phyloP scores from a whole-genome alignment of 2,888 invertebrate species.

The Megastigmus dorsalis region DNA sequence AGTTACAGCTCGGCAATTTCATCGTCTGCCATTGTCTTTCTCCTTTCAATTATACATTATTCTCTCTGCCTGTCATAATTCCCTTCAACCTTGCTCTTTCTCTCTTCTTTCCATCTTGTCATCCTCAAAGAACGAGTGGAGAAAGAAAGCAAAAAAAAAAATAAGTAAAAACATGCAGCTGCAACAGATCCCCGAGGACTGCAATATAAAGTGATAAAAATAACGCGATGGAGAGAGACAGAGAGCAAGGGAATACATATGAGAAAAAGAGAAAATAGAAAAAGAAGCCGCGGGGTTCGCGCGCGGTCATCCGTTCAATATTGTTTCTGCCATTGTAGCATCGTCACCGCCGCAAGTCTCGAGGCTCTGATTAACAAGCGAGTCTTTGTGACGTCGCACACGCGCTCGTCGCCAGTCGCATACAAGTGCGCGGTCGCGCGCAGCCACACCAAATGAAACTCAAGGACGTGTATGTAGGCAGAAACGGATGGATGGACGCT shows the following conservation, averaged over 20 bases:
- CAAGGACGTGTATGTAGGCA: too few relatives aligned
- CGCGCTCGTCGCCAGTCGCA: conserved; percentile 6
- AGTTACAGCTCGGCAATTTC: conserved; percentile 18
- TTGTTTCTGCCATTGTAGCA: conserved; percentile 31
- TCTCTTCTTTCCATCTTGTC: not conserved
- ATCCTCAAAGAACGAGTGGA: not conserved
- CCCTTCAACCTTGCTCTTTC: not conserved
- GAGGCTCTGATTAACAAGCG: conserved; percentile 37
- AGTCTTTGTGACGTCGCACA: conserved; percentile 20
- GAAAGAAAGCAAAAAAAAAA: too few relatives aligned
- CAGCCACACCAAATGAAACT: conserved; percentile 29
- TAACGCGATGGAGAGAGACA: not conserved
- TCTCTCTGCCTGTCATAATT: conserved; percentile 1
- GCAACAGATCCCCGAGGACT: not conserved
- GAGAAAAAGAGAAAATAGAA: not conserved
- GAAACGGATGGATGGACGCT: not conserved
- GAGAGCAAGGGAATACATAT: not conserved
- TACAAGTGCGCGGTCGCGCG: not conserved
- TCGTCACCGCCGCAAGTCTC: conserved; percentile 1
- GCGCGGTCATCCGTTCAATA: conserved; percentile 34
- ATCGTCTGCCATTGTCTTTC: conserved; percentile 2
- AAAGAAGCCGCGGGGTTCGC: conserved; percentile 1
- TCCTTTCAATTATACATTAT: conserved; percentile 33
- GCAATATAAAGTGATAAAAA: conserved; percentile 13
- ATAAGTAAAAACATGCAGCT: too few relatives aligned